Base-by-base conservation (phyloP, 2,797 vertebrate genomes). In the Tauraco hartlaubi region DNA sequence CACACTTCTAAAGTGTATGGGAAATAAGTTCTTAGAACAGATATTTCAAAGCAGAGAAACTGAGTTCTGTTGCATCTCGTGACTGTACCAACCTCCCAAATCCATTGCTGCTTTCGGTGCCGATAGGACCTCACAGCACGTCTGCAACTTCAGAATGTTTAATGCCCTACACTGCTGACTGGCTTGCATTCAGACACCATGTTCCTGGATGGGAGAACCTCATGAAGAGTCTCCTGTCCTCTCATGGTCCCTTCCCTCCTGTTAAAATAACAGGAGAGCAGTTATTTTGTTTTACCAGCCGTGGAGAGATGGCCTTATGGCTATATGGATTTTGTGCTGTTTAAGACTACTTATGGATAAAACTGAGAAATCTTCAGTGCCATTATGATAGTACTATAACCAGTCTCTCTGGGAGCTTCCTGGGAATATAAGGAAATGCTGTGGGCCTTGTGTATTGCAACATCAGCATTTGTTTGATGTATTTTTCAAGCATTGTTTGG, bases 401-500 rank as follows among this genome's bases (percentile, higher is more conserved):
- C 33, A 68, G 35, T 68, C 16, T 79, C 12, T 68, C 28, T 7
- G 7, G 49, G 55, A 82, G 35, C 83, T 84, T 95, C 90, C 63
- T 96, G 93, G 51, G 68, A 81, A 33, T 25, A 1, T 29, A 26
- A 86, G 83, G 90, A 96, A 95, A 68, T 92, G 88, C 90, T 88
- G 4, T 51, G 55, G 83, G 85, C 88, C 61, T 63, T 63, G 56
- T 71, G 54, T 77, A 64, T 49, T 3, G 7, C 83, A 62, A 3
- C 51, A 59, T 94, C 91, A 76, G 85, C 71, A 71, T 84, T 63
- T 86, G 77, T 95, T 96, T 90, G 91, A 95, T 96, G 90, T 85
- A 54, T 96, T 95, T 96, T 97, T 90, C 79, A 92, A 78, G 69
- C 55, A 21, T 73, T 86, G 44, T 88, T 92, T 96, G 87, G 87